Evolutionary conservation across 2,888 invertebrate genomes (phyloP), one percentile per base, ranked within the genome.

Genomic region (Cephus spinipes): DNA sequence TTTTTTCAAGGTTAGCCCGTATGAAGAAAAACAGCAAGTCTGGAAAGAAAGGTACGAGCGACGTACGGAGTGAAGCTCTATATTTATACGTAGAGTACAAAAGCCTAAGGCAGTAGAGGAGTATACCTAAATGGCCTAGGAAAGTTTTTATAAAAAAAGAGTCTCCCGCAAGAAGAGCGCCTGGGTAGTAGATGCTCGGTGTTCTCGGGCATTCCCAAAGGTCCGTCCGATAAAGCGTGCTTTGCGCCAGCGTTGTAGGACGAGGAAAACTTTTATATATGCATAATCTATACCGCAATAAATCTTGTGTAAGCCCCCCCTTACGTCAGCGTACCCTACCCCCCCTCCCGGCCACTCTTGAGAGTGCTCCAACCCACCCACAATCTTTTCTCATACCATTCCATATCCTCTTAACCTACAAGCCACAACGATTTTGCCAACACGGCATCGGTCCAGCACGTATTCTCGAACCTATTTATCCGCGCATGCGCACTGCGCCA

Each of bases 281-380:
- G 81, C 81, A 82, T 81, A 80, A 83, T 82, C 78, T 78, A 78
- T 77, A 79, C 68, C 32, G 30, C 75, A 76, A 81, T 82, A 81
- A 78, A 84, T 86, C 81, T 81, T 77, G 69, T 73, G 76, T 71
- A 81, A 85, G 80, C 76, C 80, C 34, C 32, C 34, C 80, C 73
- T 79, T 80, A 75, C 77, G 81, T 83, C 81, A 77, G 69, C 68
- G 68, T 73, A 71, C 71, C 31, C 55, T 23, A 40, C 40, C 40
- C 15, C 40, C 40, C 2, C 40, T 32, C 12, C 23, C 23, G 9
- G 9, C 23, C 23, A 36, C 9, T 40, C 23, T 9, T 2, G 23
- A 23, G 23, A 23, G 55, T 55, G 55, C 55, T 55, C 9, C 55
- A 23, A 55, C 55, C 55, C 15, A 55, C 23, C 55, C 55, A 55